Percentiles rank a stretch among this genome's conserved stretches.
These are phyloP conservation scores for Arnoldichthys spilopterus DNA, from an alignment of 2,797 vertebrate genomes.

Conservation along the genomic window DNA sequence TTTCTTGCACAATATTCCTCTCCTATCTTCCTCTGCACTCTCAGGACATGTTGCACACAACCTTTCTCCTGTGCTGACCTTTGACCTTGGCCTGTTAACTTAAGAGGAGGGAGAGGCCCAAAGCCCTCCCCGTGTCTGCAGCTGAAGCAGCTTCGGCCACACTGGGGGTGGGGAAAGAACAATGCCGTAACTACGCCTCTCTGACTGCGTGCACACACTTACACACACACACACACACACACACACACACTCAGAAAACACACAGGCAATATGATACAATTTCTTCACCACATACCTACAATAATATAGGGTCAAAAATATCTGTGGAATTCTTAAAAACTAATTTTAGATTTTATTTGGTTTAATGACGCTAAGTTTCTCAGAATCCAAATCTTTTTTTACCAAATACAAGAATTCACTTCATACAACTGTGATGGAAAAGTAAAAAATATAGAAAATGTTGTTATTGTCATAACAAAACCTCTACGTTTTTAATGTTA, in stretches of 20 bases:
- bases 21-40: slow-evolving; percentile 6
- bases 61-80: slow-evolving; percentile 63
- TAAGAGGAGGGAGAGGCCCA: slow-evolving; percentile 63
- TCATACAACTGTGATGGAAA: neutral
- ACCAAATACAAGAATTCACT: neutral
- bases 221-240: slow-evolving; percentile 2
- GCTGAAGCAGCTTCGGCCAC: slow-evolving; percentile 61
- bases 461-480: too few species aligned
- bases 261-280: slow-evolving; percentile 17
- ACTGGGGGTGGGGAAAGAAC: slow-evolving; percentile 48
- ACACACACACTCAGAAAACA: slow-evolving; percentile 30
- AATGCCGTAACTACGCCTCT: slow-evolving; percentile 49
- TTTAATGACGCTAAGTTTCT: too few species aligned
- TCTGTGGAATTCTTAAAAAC: neutral
- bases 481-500: too few species aligned
- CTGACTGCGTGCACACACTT: slow-evolving; percentile 16
- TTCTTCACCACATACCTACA: neutral
- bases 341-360: neutral
- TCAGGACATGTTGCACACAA: slow-evolving; percentile 45
- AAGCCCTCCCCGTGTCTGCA: slow-evolving; percentile 60
- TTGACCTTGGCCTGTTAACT: slow-evolving; percentile 68
- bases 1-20: neutral
- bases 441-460: too few species aligned
- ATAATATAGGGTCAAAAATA: neutral
- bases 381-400: too few species aligned